phyloP scores from a whole-genome alignment of 1,140 invertebrate species.

The Chironomus striatipennis region DNA sequence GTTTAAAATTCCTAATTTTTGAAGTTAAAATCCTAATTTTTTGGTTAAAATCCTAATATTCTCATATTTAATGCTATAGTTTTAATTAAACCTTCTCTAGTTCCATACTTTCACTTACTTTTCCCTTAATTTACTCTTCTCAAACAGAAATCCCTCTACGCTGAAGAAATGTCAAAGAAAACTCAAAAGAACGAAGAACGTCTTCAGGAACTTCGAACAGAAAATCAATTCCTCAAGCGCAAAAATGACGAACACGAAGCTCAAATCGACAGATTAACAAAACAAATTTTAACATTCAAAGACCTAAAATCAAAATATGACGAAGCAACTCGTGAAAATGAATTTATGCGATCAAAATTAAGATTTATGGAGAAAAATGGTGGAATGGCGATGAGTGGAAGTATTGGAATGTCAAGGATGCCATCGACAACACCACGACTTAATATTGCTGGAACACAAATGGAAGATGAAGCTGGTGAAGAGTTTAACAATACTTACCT shows the following conservation, averaged over 20 bases:
- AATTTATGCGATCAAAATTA: constrained; percentile 2
- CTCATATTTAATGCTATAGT: too few relatives aligned
- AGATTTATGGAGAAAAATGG: constrained; percentile 12
- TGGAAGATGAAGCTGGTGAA: constrained; percentile 76
- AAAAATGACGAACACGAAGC: not conserved
- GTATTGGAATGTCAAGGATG: not conserved
- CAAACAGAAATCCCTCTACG: not conserved
- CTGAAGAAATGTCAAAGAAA: not conserved
- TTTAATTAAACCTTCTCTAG: not conserved
- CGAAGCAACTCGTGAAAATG: not conserved
- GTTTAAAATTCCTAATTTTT: too few relatives aligned
- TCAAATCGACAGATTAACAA: not conserved
- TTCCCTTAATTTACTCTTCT: not conserved
- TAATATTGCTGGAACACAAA: constrained; percentile 49
- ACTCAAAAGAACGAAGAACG: not conserved
- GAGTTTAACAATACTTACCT: constrained; percentile 68
- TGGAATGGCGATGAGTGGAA: not conserved
- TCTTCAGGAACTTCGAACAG: not conserved
- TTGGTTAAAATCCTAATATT: too few relatives aligned
- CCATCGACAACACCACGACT: not conserved
- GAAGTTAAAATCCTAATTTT: too few relatives aligned
- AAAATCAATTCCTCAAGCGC: not conserved
- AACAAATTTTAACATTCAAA: not conserved
- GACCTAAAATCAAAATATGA: not conserved
- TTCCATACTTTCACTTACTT: not conserved